phyloP scores from a whole-genome alignment of 2,797 vertebrate genomes.

The Aldrovandia affinis region DNA sequence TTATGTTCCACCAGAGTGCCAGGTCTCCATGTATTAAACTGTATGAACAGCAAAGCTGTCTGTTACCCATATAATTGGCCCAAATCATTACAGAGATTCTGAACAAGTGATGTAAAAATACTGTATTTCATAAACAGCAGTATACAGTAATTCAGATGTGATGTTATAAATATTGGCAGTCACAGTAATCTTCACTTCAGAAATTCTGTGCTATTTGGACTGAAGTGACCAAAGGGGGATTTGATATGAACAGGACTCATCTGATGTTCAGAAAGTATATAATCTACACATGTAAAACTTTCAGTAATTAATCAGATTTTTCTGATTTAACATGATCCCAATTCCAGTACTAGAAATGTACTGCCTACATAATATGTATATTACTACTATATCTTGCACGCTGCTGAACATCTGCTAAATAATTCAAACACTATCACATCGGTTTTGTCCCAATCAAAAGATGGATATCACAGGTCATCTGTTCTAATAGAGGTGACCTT shows the following conservation, averaged over 20 bases:
- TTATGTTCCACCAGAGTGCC: background rate
- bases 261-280: background rate
- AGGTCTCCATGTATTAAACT: background rate
- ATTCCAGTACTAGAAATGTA: background rate
- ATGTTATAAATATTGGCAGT: background rate
- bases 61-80: too few species aligned
- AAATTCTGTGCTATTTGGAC: background rate
- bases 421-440: conserved; percentile 78
- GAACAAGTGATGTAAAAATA: background rate
- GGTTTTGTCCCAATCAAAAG: conserved; percentile 75
- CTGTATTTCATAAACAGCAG: background rate
- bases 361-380: too few species aligned
- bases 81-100: too few species aligned
- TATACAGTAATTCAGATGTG: background rate
- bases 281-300: background rate
- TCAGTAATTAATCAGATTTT: background rate
- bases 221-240: background rate
- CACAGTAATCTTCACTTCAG: background rate
- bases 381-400: conserved; percentile 58
- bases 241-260: background rate
- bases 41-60: too few species aligned
- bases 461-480: conserved; percentile 91
- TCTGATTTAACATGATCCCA: background rate
- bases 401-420: conserved; percentile 80
- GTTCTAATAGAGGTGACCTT: conserved; percentile 88